These are phyloP conservation scores for Climacteris rufus DNA, from an alignment of 2,113 vertebrate species.

Conservation along the genomic window DNA sequence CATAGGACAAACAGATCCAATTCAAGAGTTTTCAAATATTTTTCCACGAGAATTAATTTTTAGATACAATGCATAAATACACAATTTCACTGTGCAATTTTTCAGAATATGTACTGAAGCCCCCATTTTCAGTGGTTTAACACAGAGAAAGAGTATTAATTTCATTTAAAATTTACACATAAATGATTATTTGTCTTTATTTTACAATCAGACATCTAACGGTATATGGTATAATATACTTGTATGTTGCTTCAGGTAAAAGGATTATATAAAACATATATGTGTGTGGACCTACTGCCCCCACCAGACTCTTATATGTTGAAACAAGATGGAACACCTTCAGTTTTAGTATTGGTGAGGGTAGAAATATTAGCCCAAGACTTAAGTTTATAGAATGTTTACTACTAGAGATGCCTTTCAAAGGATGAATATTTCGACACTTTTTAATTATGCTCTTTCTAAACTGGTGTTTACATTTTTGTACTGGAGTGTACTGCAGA, in stretches of 20 bases:
- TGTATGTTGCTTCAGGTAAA: background rate
- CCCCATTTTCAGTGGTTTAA: background rate
- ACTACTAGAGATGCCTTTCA: background rate
- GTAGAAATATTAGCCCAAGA: background rate
- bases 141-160: accelerated
- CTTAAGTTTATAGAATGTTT: background rate
- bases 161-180: background rate
- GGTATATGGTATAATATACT: background rate
- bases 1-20: accelerated
- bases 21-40: background rate
- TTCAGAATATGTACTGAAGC: background rate
- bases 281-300: background rate
- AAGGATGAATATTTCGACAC: background rate
- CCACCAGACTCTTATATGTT: background rate
- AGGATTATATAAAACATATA: background rate
- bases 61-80: background rate
- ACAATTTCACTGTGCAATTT: background rate
- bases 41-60: background rate
- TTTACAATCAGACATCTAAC: background rate
- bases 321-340: background rate
- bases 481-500: background rate
- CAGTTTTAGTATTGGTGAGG: background rate
- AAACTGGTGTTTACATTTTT: background rate
- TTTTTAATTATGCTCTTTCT: background rate
- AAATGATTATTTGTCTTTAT: background rate